A percentile compares a stretch with the other conserved stretches of the same genome.
Conservation (phyloP, 2,888 invertebrate genomes). For the Cerastis leucographa region DNA sequence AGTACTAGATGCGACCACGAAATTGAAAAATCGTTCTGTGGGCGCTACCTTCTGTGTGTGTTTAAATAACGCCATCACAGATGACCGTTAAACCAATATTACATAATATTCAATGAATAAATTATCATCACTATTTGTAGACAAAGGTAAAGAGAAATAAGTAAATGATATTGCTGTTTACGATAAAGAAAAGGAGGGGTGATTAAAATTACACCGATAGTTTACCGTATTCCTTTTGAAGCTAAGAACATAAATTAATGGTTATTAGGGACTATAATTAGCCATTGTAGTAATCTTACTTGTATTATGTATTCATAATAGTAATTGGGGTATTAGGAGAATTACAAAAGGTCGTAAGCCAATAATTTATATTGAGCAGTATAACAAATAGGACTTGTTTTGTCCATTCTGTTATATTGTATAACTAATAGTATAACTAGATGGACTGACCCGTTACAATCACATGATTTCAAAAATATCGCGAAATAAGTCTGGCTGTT, state of each 20-base stretch:
- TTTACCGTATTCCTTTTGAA: slow-evolving; percentile 10
- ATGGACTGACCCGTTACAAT: no score
- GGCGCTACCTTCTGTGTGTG: neutral
- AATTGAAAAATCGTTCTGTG: neutral
- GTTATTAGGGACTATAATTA: slow-evolving; percentile 10
- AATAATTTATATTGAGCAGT: no score
- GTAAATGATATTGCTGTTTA: slow-evolving; percentile 19
- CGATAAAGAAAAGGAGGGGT: slow-evolving; percentile 21
- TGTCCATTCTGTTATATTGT: no score
- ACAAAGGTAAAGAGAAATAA: slow-evolving; percentile 18
- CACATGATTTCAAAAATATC: neutral
- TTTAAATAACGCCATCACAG: neutral
- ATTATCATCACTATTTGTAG: slow-evolving; percentile 12
- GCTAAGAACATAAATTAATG: neutral
- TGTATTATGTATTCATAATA: slow-evolving; percentile 4
- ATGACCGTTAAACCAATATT: slow-evolving; percentile 7
- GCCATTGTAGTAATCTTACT: slow-evolving; percentile 4
- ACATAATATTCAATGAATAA: slow-evolving; percentile 16
- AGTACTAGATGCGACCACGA: neutral
- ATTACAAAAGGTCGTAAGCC: neutral
- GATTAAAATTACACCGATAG: slow-evolving; percentile 20
- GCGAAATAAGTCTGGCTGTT: neutral
- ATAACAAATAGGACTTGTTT: no score
- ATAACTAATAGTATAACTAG: no score
- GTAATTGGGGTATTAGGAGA: neutral